Conservation (phyloP, 2,797 vertebrate genomes). For the Siniperca undulata region DNA sequence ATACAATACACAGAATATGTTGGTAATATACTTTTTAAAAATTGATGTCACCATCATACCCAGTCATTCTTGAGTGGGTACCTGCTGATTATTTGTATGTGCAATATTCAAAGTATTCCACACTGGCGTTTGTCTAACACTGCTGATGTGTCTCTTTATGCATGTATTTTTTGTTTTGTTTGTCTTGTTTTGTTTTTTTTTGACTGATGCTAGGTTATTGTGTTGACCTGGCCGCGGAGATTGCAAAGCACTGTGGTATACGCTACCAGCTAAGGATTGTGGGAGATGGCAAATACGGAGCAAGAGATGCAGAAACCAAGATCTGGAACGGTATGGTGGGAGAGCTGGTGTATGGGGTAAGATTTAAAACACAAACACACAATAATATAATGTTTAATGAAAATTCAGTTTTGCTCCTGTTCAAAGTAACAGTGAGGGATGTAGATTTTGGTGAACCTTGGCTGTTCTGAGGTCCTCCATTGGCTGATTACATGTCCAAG, state of each 20-base stretch:
- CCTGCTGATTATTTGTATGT: not conserved
- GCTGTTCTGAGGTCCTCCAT: not conserved
- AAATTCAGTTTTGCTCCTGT: not conserved
- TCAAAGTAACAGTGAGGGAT: not conserved
- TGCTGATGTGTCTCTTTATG: not conserved
- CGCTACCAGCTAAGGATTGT: constrained; percentile 97
- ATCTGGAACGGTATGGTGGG: constrained; percentile 99
- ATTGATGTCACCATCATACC: not conserved
- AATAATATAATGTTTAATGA: not conserved
- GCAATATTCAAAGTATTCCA: not conserved
- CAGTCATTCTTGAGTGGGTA: not conserved
- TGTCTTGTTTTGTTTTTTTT: not conserved
- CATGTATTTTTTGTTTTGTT: not conserved
- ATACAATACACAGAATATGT: not conserved
- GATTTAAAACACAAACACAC: constrained; percentile 45
- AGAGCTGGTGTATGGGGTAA: constrained; percentile 98
- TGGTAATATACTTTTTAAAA: not conserved
- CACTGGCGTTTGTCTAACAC: not conserved
- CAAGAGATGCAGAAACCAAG: constrained; percentile 97
- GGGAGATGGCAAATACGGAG: constrained; percentile 97
- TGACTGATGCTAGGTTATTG: constrained; percentile 86
- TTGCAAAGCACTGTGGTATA: constrained; percentile 97
- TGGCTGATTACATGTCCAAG: not conserved
- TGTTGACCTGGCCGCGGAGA: constrained; percentile 96
- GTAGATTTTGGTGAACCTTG: not conserved